These are phyloP conservation scores for Acrocephalus arundinaceus DNA, from an alignment of 2,113 vertebrate species.

Conservation along the genomic window DNA sequence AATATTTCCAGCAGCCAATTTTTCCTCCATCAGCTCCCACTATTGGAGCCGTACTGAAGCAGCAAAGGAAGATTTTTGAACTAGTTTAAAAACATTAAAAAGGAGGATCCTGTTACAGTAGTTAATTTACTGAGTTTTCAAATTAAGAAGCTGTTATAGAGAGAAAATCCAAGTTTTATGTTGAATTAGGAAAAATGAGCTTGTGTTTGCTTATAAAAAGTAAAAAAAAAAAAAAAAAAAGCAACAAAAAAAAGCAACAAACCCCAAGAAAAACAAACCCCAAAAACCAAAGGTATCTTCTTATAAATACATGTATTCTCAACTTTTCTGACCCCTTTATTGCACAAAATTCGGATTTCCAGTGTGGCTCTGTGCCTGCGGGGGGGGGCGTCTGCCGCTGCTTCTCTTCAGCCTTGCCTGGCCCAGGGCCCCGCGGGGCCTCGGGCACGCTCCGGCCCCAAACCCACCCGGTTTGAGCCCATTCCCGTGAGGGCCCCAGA, in stretches of 20 bases:
- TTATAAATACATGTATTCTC: background rate
- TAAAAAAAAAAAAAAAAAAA: too few species aligned
- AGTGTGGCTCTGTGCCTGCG: background rate
- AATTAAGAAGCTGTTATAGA: background rate
- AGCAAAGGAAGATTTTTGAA: background rate
- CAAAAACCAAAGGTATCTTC: background rate
- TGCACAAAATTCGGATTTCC: background rate
- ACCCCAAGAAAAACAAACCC: background rate
- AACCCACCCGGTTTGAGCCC: too few species aligned
- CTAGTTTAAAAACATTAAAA: background rate
- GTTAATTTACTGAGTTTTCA: background rate
- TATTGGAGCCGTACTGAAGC: accelerated
- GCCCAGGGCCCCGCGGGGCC: too few species aligned
- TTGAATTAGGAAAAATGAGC: background rate
- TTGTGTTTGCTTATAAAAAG: background rate
- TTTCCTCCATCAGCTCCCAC: accelerated
- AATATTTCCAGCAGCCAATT: background rate
- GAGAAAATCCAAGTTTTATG: background rate
- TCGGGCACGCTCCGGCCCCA: too few species aligned
- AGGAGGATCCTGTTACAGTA: accelerated
- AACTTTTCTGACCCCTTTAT: background rate
- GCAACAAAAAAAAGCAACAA: background rate
- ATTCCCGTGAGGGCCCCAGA: too few species aligned
- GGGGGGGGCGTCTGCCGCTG: background rate
- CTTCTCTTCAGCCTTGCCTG: background rate